Conservation (phyloP, 2,797 vertebrate genomes). For the Discoglossus pictus region DNA sequence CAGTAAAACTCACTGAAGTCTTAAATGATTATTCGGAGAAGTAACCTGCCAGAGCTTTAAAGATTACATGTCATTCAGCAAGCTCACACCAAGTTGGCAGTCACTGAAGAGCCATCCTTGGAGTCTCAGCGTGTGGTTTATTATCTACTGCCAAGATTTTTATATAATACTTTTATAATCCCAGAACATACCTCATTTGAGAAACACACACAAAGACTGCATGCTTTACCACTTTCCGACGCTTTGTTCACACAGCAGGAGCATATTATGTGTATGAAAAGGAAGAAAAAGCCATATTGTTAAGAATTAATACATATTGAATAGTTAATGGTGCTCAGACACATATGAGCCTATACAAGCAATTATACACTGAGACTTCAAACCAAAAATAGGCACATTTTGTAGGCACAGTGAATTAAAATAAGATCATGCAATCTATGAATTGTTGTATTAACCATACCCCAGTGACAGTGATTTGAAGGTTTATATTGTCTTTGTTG, state of each 20-base stretch:
- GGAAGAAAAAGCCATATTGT: conserved; percentile 23
- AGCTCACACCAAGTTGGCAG: conserved; percentile 41
- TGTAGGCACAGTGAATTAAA: no score
- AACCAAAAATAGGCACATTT: conserved; percentile 2
- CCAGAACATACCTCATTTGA: conserved; percentile 35
- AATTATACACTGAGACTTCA: background rate
- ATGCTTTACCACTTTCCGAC: conserved; percentile 22
- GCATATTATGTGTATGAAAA: conserved; percentile 29
- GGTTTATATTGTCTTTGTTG: no score
- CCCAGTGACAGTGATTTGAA: no score
- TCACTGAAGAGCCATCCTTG: conserved; percentile 16
- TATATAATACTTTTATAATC: conserved; percentile 42
- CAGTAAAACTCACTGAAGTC: conserved; percentile 7
- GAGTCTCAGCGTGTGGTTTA: conserved; percentile 35
- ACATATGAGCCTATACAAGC: no score
- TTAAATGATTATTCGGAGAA: conserved; percentile 13
- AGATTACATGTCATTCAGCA: conserved; percentile 35
- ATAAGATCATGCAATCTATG: no score
- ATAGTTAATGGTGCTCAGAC: no score
- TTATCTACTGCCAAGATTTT: conserved; percentile 43
- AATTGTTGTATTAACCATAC: no score
- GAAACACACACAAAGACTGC: conserved; percentile 33
- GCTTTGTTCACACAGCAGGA: conserved; percentile 38
- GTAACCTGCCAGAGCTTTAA: conserved; percentile 16
- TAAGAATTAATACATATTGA: conserved; percentile 23